A percentile compares a stretch with the other conserved stretches of the same genome.
These are phyloP conservation scores for Drosophila orosa DNA, from an alignment of 1,140 invertebrate species.

Conservation along the genomic window DNA sequence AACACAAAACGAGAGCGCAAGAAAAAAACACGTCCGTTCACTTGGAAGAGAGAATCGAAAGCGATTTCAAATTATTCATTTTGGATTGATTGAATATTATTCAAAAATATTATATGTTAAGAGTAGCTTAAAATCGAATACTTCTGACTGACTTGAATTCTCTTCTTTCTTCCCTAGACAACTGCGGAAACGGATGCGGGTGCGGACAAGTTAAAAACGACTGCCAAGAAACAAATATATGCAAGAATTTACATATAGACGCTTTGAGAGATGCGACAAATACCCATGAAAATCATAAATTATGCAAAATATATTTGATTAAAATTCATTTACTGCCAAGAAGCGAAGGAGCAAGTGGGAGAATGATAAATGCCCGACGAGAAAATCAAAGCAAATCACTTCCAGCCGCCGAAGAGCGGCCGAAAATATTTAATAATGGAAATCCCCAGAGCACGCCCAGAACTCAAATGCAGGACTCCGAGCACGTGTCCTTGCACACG, in stretches of 20 bases:
- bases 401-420: constrained; percentile 42
- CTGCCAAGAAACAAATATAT: constrained; percentile 58
- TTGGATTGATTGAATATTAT: too few species aligned
- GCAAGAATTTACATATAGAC: constrained; percentile 1
- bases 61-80: too few species aligned
- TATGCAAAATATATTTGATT: constrained; percentile 73
- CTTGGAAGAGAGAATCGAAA: too few species aligned
- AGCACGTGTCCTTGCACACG: constrained; percentile 67
- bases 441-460: constrained; percentile 63
- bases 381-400: constrained; percentile 81
- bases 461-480: constrained; percentile 70
- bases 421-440: constrained; percentile 69
- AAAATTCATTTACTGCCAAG: constrained; percentile 79
- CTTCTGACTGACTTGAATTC: background rate
- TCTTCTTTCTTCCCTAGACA: background rate
- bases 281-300: constrained; percentile 61
- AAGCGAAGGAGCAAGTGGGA: constrained; percentile 11
- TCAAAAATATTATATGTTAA: background rate
- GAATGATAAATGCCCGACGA: constrained; percentile 69
- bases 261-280: constrained; percentile 58
- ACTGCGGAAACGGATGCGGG: constrained; percentile 73
- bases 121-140: background rate
- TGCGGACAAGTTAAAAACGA: constrained; percentile 60
- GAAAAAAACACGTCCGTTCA: too few species aligned
- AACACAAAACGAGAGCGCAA: too few species aligned